Conservation (phyloP, 2,888 invertebrate species). For the Notocelia uddmanniana region DNA sequence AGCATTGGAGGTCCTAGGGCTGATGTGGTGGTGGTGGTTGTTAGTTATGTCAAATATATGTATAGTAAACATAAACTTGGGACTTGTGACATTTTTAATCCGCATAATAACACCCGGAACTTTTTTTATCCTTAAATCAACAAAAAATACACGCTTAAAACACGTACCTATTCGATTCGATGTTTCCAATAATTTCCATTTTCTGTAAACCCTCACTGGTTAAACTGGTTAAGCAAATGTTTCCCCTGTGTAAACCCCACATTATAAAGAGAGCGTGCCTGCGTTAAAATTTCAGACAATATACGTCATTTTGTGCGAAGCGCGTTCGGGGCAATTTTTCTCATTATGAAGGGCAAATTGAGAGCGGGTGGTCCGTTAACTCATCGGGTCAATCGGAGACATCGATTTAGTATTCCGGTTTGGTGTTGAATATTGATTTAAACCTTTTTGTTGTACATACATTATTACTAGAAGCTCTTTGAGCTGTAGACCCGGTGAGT, state of each 20-base stretch:
- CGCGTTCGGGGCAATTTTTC: slow-evolving; percentile 48
- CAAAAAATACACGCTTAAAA: background rate
- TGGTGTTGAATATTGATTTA: too few relatives aligned
- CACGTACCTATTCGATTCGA: slow-evolving; percentile 34
- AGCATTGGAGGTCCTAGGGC: too few relatives aligned
- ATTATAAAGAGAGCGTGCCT: background rate
- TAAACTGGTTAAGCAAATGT: slow-evolving; percentile 48
- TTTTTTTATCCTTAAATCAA: background rate
- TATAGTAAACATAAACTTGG: too few relatives aligned
- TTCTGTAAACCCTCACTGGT: slow-evolving; percentile 39
- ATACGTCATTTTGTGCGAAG: background rate
- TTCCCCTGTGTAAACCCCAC: slow-evolving; percentile 40
- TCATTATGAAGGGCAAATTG: slow-evolving; percentile 55
- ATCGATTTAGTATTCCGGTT: too few relatives aligned
- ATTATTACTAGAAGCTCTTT: too few relatives aligned
- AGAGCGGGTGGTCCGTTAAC: slow-evolving; percentile 47
- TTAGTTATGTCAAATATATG: too few relatives aligned
- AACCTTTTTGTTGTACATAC: too few relatives aligned
- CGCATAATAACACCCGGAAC: too few relatives aligned
- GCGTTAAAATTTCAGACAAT: background rate
- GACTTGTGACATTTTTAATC: too few relatives aligned
- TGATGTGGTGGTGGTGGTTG: too few relatives aligned
- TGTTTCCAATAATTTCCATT: slow-evolving; percentile 53
- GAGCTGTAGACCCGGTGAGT: too few relatives aligned
- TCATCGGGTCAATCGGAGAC: slow-evolving; percentile 14